Evolutionary conservation across 2,797 vertebrate genomes (phyloP).

Genomic region (Falco berigora): DNA sequence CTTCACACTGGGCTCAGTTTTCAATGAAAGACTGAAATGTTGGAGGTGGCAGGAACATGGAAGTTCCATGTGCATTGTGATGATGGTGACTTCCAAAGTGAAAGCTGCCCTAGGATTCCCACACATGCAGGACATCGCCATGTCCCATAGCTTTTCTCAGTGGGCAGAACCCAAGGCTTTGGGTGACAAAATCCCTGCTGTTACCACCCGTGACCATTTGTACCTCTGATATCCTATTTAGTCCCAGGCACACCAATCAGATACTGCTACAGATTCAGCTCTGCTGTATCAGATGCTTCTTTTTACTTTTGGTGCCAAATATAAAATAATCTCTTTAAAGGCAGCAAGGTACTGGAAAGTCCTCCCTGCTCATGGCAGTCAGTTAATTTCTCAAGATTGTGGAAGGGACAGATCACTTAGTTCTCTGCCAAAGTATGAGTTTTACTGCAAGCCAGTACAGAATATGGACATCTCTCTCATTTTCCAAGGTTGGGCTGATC

Average conservation of each 20-base stretch:
- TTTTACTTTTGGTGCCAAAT: neutral
- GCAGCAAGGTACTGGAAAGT: neutral
- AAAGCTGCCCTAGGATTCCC: neutral
- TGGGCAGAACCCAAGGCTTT: neutral
- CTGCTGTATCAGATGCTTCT: neutral
- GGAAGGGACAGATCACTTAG: neutral
- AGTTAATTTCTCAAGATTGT: neutral
- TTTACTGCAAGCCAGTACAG: neutral
- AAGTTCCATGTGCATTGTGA: neutral
- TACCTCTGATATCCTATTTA: neutral
- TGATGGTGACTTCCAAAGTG: neutral
- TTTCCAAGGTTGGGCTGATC: neutral
- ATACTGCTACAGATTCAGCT: neutral
- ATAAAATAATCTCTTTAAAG: neutral
- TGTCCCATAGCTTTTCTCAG: neutral
- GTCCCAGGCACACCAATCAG: neutral
- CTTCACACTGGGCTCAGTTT: neutral
- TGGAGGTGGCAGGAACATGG: neutral
- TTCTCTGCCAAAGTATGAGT: neutral
- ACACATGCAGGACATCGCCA: neutral
- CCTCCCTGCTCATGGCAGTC: neutral
- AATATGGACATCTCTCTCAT: neutral
- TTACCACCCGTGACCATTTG: neutral
- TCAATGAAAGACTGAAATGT: accelerated
- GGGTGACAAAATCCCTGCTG: neutral